These are phyloP conservation scores for Lanius collurio DNA, from an alignment of 2,113 vertebrate species.

Conservation along the genomic window DNA sequence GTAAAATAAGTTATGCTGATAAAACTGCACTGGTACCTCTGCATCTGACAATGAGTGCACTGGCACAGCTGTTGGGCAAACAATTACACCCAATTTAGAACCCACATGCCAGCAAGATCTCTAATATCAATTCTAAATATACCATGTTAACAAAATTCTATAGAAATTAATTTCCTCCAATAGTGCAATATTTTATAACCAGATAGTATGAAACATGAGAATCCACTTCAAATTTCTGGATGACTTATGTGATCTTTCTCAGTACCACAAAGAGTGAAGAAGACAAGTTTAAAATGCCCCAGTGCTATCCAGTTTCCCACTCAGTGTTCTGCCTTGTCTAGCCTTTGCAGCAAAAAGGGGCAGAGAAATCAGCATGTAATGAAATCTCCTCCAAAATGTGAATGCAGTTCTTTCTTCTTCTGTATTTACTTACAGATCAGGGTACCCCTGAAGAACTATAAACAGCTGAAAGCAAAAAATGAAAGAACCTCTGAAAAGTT, in stretches of 20 bases:
- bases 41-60: neutral
- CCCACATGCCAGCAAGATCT: neutral
- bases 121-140: neutral
- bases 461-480: constrained; percentile 44
- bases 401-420: constrained; percentile 19
- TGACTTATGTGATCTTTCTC: neutral
- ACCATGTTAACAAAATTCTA: neutral
- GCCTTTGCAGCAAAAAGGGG: constrained; percentile 13
- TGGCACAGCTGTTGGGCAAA: neutral
- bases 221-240: neutral
- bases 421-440: constrained; percentile 37
- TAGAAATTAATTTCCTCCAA: neutral
- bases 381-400: constrained; percentile 36
- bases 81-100: neutral
- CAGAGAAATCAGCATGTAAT: constrained; percentile 4
- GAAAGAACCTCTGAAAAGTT: constrained; percentile 40
- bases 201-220: neutral
- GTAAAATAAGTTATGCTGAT: neutral
- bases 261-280: neutral
- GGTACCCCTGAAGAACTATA: constrained; percentile 13
- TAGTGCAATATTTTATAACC: neutral
- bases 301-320: neutral
- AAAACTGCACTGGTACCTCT: neutral
- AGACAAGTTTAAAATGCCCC: neutral
- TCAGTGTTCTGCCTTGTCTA: neutral